Evolutionary conservation across 2,888 invertebrate genomes (phyloP), one percentile per base, ranked within the genome.

Genomic region (Heliconius ismenius): DNA sequence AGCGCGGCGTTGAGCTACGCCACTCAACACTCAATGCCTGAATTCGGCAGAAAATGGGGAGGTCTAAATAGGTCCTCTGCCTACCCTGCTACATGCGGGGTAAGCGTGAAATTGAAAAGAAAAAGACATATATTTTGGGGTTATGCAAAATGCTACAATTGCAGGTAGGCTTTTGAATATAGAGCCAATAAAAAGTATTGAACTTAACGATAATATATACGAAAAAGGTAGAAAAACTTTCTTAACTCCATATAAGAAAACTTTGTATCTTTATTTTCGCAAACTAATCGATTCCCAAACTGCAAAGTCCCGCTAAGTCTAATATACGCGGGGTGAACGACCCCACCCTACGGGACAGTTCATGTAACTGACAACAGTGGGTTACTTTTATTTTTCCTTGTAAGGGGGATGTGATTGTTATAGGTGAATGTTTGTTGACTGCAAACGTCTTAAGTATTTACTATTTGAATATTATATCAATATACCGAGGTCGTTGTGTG

Each of bases 351-450:
- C 83, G 90, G 90, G 92, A 91, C 91, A 90, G 89, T 90, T 90
- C 91, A 91, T 92, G 92, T 92, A 91, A 91, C 91, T 92, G 93
- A 92, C 93, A 93, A 90, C 90, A 83, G 82, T 86, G 85, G 86
- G 86, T 91, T 92, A 88, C 91, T 92, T 92, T 92, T 91, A 91
- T 92, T 91, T 88, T 85, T 84, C 81, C 83, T 82, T 86, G 86
- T 84, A 85, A 86, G 84, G 86, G 85, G 84, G 82, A 82, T 77
- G 83, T 78, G 79, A 77, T 80, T 73, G 80, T 80, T 73, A 80
- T 81, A 81, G 78, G 81, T 79, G 79, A 77, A 76, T 76, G 73
- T 26, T 68, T 80, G 78, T 81, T 69, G 69, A 73, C 73, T 69
- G 62, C 58, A 32, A 58, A 58, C 58, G n/a, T 58, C 70, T 67